Evolutionary conservation across 1,140 invertebrate species (phyloP), one percentile per base, ranked within the genome.

Genomic region (Chymomyza costata): DNA sequence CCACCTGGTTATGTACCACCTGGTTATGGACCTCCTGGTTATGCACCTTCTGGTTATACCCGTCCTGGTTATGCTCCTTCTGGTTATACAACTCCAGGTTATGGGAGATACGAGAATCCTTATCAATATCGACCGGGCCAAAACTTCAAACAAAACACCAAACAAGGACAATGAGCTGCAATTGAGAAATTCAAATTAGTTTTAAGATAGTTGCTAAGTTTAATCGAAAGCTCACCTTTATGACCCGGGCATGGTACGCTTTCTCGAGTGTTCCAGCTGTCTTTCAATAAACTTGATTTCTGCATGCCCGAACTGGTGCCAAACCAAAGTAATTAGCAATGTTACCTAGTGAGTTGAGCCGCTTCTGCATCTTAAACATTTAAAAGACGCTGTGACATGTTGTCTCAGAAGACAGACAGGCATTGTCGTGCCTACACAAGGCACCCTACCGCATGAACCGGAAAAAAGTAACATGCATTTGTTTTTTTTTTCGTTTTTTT

Each of bases 391-490:
- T 30, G 11, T 13, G 38, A 48, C 18, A n/a, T n/a, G n/a, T n/a
- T n/a, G n/a, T n/a, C n/a, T n/a, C n/a, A n/a, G 44, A 30, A 31
- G 28, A 65, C 14, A 16, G 34, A 46, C 14, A 40, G 41, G 53
- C 55, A 58, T 40, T 39, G 45, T 31, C 25, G 1, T 6, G 6
- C 7, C 51, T 34, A 47, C 10, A 44, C 28, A 45, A 50, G 39
- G 30, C 52, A 56, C 58, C 58, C 57, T 55, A 60, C 51, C 57
- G 48, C 55, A 32, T 52, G 43, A 66, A 70, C 71, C 70, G 71
- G 62, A 76, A 76, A 74, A 60, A 63, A 55, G 64, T 40, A 60
- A 69, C 70, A 74, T 74, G 69, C 69, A 76, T 67, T 58, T 46
- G 34, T 19, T 51, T 57, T 41, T 31, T 16, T 32, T 60, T 52